Evolutionary conservation across 1,140 invertebrate species (phyloP).

Genomic region (Pogonomyrmex californicus): DNA sequence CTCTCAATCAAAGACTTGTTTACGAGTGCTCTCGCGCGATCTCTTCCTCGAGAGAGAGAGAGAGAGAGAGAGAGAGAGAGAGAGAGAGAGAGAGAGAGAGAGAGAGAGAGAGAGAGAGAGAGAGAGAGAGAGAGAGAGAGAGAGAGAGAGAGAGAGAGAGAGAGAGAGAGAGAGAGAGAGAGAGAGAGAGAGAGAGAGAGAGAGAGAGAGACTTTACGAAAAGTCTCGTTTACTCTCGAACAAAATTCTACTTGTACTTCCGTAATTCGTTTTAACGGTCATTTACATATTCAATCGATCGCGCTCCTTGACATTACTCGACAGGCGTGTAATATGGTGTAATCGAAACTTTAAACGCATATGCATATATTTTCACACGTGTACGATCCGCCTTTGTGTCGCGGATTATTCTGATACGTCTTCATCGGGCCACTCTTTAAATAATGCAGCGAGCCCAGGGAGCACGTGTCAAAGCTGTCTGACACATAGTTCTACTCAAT

Average conservation of each 20-base stretch:
- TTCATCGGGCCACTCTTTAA: constrained; percentile 8
- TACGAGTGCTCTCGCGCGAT: neutral
- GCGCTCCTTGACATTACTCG: neutral
- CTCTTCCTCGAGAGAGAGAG: too few species aligned
- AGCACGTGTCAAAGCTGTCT: constrained; percentile 3
- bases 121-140: too few species aligned
- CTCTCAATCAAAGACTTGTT: neutral
- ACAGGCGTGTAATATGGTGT: neutral
- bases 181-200: too few species aligned
- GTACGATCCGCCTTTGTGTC: neutral
- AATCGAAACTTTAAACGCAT: neutral
- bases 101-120: too few species aligned
- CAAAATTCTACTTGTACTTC: neutral
- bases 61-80: too few species aligned
- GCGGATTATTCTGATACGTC: neutral
- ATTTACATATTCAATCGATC: neutral
- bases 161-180: too few species aligned
- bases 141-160: too few species aligned
- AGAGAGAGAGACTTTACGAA: neutral
- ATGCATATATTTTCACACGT: neutral
- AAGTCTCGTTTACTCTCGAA: neutral
- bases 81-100: too few species aligned
- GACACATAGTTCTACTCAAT: neutral
- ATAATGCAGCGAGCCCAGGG: neutral
- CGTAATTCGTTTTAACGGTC: neutral